These are phyloP conservation scores for Cynoglossus semilaevis DNA, from an alignment of 2,113 vertebrate species.

Conservation along the genomic window DNA sequence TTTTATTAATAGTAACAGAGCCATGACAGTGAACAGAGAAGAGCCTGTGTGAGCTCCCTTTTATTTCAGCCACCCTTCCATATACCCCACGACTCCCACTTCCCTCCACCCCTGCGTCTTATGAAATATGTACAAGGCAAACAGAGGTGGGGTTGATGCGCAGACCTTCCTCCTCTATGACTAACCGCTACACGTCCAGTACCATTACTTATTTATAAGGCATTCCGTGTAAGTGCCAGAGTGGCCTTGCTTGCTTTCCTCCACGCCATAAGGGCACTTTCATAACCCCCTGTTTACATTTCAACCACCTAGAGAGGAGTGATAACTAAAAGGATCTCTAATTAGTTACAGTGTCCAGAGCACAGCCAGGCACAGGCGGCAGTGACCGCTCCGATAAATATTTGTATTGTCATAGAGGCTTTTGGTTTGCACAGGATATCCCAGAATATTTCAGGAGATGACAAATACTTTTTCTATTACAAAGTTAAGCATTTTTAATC, in stretches of 20 bases:
- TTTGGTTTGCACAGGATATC: conserved; percentile 50
- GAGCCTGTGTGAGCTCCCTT: conserved; percentile 74
- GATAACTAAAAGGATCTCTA: conserved; percentile 70
- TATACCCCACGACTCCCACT: conserved; percentile 62
- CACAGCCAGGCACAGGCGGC: conserved; percentile 38
- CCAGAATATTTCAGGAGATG: conserved; percentile 48
- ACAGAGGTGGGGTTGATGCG: conserved; percentile 81
- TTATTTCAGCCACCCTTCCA: conserved; percentile 73
- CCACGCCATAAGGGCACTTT: conserved; percentile 75
- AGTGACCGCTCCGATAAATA: conserved; percentile 56
- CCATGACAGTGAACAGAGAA: conserved; percentile 79
- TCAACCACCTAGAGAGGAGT: conserved; percentile 64
- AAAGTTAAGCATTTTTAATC: background rate
- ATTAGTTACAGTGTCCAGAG: conserved; percentile 75
- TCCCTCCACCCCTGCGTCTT: conserved; percentile 64
- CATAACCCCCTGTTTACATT: conserved; percentile 78
- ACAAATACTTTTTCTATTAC: conserved; percentile 38
- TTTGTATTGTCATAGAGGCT: conserved; percentile 49
- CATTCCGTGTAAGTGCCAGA: conserved; percentile 78
- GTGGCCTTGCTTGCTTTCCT: conserved; percentile 71
- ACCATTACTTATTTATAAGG: conserved; percentile 82
- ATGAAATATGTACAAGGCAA: conserved; percentile 83
- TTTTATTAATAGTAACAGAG: conserved; percentile 79
- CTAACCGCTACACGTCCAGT: conserved; percentile 81
- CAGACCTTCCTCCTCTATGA: conserved; percentile 74